A percentile compares a stretch with the other conserved stretches of the same genome.
Conservation (phyloP, 2,113 vertebrate genomes). For the Donacobius atricapilla region DNA sequence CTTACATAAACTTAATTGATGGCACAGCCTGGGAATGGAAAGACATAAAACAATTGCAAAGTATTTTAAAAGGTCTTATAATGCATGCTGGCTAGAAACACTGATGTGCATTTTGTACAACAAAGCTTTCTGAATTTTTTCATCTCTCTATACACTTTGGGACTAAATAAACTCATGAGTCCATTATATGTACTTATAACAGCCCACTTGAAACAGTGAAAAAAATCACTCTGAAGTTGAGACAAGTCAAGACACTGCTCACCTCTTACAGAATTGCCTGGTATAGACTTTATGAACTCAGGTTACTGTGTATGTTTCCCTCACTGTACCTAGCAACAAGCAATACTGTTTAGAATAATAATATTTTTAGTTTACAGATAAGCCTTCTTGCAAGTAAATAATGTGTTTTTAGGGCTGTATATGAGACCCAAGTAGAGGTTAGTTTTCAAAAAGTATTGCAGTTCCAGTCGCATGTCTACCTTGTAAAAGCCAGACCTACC, state of each 20-base stretch:
- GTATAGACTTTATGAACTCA: not conserved
- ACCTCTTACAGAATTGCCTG: not conserved
- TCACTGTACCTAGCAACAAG: not conserved
- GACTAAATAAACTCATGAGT: not conserved
- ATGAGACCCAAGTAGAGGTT: not conserved
- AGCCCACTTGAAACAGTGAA: slow-evolving; percentile 5
- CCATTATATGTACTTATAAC: not conserved
- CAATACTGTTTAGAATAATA: not conserved
- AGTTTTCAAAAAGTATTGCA: not conserved
- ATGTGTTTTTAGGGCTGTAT: accelerated
- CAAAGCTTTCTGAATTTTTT: slow-evolving; percentile 18
- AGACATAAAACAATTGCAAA: slow-evolving; percentile 28
- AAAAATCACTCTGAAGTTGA: not conserved
- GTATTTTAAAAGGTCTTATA: slow-evolving; percentile 4
- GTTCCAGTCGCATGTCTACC: not conserved
- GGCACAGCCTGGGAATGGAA: slow-evolving; percentile 12
- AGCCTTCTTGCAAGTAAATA: not conserved
- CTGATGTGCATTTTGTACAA: not conserved
- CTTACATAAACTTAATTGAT: not conserved
- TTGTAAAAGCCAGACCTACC: not conserved
- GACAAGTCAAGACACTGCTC: not conserved
- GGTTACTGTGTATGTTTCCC: not conserved
- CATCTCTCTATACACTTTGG: not conserved
- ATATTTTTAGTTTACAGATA: not conserved
- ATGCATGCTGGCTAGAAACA: not conserved